These are phyloP conservation scores for Galagoides demidoff DNA, from an alignment of 2,797 vertebrate species.

Conservation along the genomic window DNA sequence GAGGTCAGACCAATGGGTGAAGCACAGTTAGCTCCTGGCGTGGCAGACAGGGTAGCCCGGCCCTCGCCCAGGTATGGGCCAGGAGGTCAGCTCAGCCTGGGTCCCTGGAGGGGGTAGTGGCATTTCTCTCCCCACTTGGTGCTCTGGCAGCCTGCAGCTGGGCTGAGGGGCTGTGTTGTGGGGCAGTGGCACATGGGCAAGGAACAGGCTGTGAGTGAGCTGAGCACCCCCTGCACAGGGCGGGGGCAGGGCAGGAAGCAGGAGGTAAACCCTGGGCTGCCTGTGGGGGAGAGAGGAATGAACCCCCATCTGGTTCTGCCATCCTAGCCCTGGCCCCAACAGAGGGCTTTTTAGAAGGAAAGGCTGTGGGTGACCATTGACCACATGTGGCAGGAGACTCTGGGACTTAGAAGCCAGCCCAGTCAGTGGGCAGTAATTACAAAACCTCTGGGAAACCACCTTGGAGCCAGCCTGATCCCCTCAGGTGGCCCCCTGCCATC, in stretches of 20 bases:
- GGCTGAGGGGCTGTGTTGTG: no score
- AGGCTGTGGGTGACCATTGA: background rate
- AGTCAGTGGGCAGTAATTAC: background rate
- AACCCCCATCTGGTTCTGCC: background rate
- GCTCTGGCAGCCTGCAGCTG: background rate
- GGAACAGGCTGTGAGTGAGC: background rate
- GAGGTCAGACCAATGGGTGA: background rate
- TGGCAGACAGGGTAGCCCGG: no score
- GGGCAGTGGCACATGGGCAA: accelerated
- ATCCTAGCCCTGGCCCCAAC: background rate
- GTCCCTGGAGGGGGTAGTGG: background rate
- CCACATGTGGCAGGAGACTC: background rate
- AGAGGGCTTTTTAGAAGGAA: background rate
- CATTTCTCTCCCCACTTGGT: accelerated
- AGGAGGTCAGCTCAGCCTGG: background rate
- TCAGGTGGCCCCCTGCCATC: background rate
- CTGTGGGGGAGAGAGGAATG: accelerated
- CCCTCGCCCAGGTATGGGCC: no score
- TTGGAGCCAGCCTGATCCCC: accelerated
- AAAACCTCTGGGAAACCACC: background rate
- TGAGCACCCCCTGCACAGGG: accelerated
- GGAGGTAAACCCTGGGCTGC: background rate
- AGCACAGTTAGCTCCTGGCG: background rate
- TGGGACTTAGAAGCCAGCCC: background rate
- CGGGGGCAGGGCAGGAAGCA: no score